These are phyloP conservation scores for Tricholauxania praeusta DNA, from an alignment of 2,888 invertebrate species.

Conservation along the genomic window DNA sequence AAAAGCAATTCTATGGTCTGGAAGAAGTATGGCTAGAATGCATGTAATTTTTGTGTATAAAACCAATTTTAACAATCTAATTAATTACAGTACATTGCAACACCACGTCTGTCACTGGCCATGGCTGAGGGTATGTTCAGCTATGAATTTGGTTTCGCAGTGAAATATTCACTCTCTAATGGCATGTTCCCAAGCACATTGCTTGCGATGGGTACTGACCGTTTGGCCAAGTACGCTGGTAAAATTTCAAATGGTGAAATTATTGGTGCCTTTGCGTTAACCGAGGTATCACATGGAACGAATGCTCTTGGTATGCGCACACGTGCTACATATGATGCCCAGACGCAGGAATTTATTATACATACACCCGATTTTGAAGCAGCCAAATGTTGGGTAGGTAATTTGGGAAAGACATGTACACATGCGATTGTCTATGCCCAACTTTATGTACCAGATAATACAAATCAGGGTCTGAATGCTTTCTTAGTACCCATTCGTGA, in stretches of 20 bases:
- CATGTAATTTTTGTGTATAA: no score
- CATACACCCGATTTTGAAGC: slow-evolving; percentile 83
- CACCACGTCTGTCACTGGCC: slow-evolving; percentile 70
- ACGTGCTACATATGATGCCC: slow-evolving; percentile 82
- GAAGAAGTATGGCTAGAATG: slow-evolving; percentile 52
- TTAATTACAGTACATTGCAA: slow-evolving; percentile 66
- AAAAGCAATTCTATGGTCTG: slow-evolving; percentile 71
- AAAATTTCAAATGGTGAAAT: slow-evolving; percentile 67
- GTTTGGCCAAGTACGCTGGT: slow-evolving; percentile 72
- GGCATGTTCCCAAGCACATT: slow-evolving; percentile 77
- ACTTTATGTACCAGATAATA: slow-evolving; percentile 81
- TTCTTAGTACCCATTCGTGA: slow-evolving; percentile 91
- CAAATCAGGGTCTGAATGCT: slow-evolving; percentile 86
- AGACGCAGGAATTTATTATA: slow-evolving; percentile 79
- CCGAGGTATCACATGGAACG: slow-evolving; percentile 92
- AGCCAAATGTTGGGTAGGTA: slow-evolving; percentile 81
- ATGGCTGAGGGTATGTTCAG: slow-evolving; percentile 72
- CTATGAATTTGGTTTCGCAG: slow-evolving; percentile 72
- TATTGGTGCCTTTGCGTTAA: slow-evolving; percentile 84
- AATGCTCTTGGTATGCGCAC: slow-evolving; percentile 91
- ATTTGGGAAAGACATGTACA: slow-evolving; percentile 81
- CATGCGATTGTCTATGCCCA: slow-evolving; percentile 92
- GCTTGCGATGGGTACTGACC: slow-evolving; percentile 74
- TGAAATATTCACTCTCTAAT: slow-evolving; percentile 77
- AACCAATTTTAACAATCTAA: neutral